Conservation (phyloP, 2,797 vertebrate species). For the Pteronotus mesoamericanus region DNA sequence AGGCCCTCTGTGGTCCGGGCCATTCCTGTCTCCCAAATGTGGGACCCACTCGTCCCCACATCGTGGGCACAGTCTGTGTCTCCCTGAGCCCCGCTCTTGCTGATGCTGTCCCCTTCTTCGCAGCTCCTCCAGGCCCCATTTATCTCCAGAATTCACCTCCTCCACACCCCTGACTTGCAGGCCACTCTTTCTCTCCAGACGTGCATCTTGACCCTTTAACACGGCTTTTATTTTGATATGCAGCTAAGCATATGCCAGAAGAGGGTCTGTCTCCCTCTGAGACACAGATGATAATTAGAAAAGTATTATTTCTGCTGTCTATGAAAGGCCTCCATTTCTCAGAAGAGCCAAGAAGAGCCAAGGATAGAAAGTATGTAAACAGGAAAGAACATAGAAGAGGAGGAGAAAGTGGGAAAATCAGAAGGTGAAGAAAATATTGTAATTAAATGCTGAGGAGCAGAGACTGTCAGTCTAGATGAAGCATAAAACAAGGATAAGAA, state of each 20-base stretch:
- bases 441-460: not conserved
- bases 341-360: not conserved
- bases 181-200: not conserved
- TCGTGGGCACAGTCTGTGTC: not conserved
- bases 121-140: not conserved
- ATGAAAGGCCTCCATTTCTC: not conserved
- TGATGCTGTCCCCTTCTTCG: not conserved
- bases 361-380: not conserved
- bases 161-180: rapidly evolving
- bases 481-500: not conserved
- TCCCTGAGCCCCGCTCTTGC: too few species aligned
- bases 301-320: not conserved
- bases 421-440: not conserved
- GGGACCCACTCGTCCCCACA: not conserved
- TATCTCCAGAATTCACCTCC: not conserved
- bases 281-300: not conserved
- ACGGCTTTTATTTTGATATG: not conserved
- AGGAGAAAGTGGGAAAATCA: not conserved
- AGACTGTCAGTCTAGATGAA: not conserved
- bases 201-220: not conserved
- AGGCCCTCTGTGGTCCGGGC: not conserved
- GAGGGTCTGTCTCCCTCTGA: not conserved
- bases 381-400: not conserved
- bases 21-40: not conserved
- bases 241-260: not conserved